Evolutionary conservation across 2,888 invertebrate species (phyloP).

Genomic region (Cremastinae sp.): DNA sequence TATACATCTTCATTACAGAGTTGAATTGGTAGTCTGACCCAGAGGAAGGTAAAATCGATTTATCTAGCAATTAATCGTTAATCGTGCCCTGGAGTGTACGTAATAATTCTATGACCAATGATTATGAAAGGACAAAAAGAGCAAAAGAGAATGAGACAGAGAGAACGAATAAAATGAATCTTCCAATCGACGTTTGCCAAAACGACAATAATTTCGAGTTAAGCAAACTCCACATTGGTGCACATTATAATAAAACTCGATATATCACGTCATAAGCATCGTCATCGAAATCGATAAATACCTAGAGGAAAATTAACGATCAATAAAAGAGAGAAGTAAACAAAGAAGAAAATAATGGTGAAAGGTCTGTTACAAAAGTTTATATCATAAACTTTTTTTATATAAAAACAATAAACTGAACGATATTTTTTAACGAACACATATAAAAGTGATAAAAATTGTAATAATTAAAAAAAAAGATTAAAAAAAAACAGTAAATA

Average conservation of each 20-base stretch:
- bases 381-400: too few relatives aligned
- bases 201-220: constrained; percentile 39
- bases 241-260: constrained; percentile 1
- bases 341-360: neutral
- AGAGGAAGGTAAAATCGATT: constrained; percentile 47
- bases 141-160: neutral
- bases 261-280: neutral
- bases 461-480: too few relatives aligned
- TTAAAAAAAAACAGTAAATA: too few relatives aligned
- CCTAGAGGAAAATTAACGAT: neutral
- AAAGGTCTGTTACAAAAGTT: neutral
- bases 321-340: neutral
- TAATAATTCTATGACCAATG: constrained; percentile 51
- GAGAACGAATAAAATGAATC: neutral
- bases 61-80: constrained; percentile 59
- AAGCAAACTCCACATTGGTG: neutral
- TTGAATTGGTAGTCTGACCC: neutral
- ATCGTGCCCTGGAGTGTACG: constrained; percentile 44
- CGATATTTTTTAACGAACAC: too few relatives aligned
- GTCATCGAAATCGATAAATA: neutral
- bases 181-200: constrained; percentile 40
- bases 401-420: too few relatives aligned
- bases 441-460: too few relatives aligned
- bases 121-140: constrained; percentile 1
- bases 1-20: neutral